phyloP scores from a whole-genome alignment of 2,797 vertebrate species.

The Pantherophis alleghaniensis region DNA sequence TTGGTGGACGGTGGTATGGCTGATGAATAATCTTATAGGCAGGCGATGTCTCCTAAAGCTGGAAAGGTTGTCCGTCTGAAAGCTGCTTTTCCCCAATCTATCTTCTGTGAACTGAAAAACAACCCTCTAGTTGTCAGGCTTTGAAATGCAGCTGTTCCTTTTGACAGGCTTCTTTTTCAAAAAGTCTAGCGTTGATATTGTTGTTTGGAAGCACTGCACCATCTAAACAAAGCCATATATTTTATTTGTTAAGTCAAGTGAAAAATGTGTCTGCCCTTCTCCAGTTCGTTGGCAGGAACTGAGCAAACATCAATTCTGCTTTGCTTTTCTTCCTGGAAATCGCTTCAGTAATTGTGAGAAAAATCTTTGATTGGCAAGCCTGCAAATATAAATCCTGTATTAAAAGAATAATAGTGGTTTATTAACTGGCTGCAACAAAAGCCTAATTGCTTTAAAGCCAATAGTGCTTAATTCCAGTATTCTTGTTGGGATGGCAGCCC shows the following conservation, averaged over 20 bases:
- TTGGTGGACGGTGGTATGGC: conserved; percentile 32
- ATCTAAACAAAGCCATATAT: conserved; percentile 50
- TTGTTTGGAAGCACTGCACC: conserved; percentile 51
- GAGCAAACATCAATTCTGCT: conserved; percentile 38
- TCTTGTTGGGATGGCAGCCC: neutral
- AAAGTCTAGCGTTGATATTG: conserved; percentile 46
- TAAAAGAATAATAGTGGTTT: conserved; percentile 23
- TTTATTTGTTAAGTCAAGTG: conserved; percentile 51
- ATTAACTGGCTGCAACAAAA: neutral
- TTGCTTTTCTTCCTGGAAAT: conserved; percentile 29
- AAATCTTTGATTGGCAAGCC: conserved; percentile 39
- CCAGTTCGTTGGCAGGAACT: conserved; percentile 64
- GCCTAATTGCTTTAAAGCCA: conserved; percentile 2
- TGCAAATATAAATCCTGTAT: conserved; percentile 36
- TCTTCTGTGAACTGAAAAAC: conserved; percentile 41
- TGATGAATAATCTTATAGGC: conserved; percentile 52
- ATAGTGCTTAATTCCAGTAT: neutral
- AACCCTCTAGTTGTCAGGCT: conserved; percentile 45
- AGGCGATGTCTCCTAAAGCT: conserved; percentile 48
- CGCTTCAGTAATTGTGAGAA: conserved; percentile 36
- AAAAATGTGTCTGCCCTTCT: conserved; percentile 55
- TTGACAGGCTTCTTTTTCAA: conserved; percentile 60
- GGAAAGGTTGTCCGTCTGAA: conserved; percentile 28
- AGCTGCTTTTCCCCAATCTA: conserved; percentile 33
- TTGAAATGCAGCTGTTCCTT: conserved; percentile 50